A percentile compares a stretch with the other conserved stretches of the same genome.
Evolutionary conservation across 2,113 vertebrate species (phyloP).

Genomic region (Semnornis frantzii): DNA sequence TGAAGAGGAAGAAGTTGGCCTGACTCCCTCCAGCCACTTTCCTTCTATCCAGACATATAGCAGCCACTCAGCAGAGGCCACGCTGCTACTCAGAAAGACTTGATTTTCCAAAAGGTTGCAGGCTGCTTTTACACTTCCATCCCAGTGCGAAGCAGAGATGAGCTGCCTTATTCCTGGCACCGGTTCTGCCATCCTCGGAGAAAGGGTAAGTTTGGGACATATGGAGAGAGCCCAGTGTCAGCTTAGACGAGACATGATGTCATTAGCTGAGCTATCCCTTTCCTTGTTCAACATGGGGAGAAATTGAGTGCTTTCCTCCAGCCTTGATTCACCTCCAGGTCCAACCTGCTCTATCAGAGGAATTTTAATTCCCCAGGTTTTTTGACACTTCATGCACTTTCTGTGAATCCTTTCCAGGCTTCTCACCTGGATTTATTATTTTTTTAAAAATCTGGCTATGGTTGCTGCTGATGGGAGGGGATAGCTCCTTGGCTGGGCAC

Average conservation of each 20-base stretch:
- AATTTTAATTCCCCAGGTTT: not conserved
- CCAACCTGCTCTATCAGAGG: not conserved
- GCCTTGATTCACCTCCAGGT: not conserved
- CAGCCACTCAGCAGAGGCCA: accelerated
- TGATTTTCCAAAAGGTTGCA: not conserved
- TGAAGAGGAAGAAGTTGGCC: not conserved
- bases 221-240: not conserved
- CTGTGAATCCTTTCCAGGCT: constrained; percentile 40
- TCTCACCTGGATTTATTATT: not conserved
- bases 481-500: constrained; percentile 41
- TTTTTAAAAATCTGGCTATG: not conserved
- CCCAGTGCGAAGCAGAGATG: not conserved
- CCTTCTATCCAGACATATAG: not conserved
- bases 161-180: not conserved
- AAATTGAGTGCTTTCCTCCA: not conserved
- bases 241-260: not conserved
- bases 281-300: not conserved
- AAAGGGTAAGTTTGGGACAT: not conserved
- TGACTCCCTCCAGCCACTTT: not conserved
- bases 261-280: not conserved
- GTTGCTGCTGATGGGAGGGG: constrained; percentile 16
- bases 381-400: not conserved
- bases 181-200: not conserved
- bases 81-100: not conserved
- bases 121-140: not conserved